Conservation (phyloP, 2,797 vertebrate genomes). For the Leptodactylus fallax region DNA sequence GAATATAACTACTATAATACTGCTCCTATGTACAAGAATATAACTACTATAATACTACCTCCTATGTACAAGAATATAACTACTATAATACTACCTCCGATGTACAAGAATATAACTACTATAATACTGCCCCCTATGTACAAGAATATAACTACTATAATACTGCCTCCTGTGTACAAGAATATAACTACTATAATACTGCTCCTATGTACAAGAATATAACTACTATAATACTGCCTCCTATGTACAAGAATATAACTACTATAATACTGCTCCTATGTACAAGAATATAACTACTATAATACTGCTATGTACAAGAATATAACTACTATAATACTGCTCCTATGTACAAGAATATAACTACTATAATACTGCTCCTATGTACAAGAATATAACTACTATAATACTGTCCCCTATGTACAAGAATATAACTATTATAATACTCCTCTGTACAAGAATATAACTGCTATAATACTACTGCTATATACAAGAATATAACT, state of each 20-base stretch:
- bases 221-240: background rate
- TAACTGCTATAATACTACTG: too few species aligned
- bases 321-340: conserved; percentile 4
- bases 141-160: too few species aligned
- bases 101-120: background rate
- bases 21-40: background rate
- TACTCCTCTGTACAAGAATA: background rate
- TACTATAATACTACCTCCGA: background rate
- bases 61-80: background rate
- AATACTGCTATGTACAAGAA: background rate
- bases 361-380: background rate
- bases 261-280: background rate
- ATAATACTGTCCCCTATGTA: conserved; percentile 2
- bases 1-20: background rate
- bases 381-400: background rate
- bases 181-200: conserved; percentile 1
- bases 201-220: background rate
- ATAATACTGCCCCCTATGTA: conserved; percentile 17
- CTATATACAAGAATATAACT: too few species aligned
- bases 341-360: too few species aligned
- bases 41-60: background rate
- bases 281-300: conserved; percentile 20
- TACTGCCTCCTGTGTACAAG: too few species aligned
- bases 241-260: conserved; percentile 1
- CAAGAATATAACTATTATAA: background rate